phyloP scores from a whole-genome alignment of 2,888 invertebrate species.

The Caenorhabditis wallacei region DNA sequence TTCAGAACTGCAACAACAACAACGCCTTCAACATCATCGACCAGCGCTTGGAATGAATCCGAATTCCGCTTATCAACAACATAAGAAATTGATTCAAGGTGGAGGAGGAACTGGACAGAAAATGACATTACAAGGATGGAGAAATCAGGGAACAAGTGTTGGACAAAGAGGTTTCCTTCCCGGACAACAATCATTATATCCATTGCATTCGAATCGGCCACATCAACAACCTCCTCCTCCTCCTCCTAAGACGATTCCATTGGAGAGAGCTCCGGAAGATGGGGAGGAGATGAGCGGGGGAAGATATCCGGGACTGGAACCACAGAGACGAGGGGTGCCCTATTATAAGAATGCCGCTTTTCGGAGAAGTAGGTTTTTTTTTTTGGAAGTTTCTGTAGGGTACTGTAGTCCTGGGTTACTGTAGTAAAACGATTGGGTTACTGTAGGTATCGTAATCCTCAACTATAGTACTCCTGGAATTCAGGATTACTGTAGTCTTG shows the following conservation, averaged over 20 bases:
- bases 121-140: constrained; percentile 28
- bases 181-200: constrained; percentile 10
- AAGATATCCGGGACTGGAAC: not conserved
- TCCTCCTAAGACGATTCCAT: constrained; percentile 28
- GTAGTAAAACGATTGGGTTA: no score
- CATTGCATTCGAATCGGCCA: not conserved
- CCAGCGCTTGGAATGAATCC: not conserved
- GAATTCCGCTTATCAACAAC: no score
- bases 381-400: no score
- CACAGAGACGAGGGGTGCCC: constrained; percentile 41
- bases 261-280: constrained; percentile 34
- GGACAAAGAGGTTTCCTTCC: not conserved
- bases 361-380: constrained; percentile 36
- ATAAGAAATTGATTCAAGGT: not conserved
- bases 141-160: constrained; percentile 2
- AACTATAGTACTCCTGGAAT: no score
- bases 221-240: constrained; percentile 1
- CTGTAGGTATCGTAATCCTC: no score
- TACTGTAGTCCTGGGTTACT: no score
- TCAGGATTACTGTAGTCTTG: no score
- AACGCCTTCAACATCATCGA: not conserved
- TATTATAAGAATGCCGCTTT: constrained; percentile 43
- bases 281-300: not conserved
- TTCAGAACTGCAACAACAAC: constrained; percentile 8
- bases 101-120: not conserved